phyloP scores from a whole-genome alignment of 2,888 invertebrate genomes.

The Melipona bicolor region DNA sequence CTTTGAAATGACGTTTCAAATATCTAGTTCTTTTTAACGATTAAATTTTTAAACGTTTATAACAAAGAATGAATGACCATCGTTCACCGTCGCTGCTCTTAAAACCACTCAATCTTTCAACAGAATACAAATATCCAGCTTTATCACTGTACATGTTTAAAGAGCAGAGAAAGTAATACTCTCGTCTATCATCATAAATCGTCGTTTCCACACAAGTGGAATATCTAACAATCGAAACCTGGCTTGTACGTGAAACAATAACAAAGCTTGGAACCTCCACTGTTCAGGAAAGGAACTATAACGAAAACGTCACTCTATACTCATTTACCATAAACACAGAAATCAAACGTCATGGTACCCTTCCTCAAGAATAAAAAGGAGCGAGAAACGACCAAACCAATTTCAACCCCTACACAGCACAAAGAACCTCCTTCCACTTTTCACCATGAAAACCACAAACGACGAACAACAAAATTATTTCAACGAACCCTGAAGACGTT shows the following conservation, averaged over 20 bases:
- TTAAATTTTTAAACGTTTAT: too few relatives aligned
- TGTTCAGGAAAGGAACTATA: not conserved
- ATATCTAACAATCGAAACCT: not conserved
- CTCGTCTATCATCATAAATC: too few relatives aligned
- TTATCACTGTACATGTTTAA: not conserved
- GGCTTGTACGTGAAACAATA: not conserved
- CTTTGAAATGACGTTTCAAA: not conserved
- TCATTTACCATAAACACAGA: not conserved
- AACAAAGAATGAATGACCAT: not conserved
- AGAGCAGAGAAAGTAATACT: too few relatives aligned
- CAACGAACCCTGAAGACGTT: not conserved
- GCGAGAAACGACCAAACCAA: not conserved
- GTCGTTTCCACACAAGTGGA: not conserved
- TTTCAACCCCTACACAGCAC: not conserved
- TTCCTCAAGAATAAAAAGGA: not conserved
- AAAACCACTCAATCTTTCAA: not conserved
- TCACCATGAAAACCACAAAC: conserved; percentile 1
- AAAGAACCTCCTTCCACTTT: conserved; percentile 6
- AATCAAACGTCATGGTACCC: too few relatives aligned
- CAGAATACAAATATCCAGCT: not conserved
- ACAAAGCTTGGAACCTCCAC: not conserved
- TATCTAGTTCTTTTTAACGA: not conserved
- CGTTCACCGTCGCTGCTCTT: conserved; percentile 14
- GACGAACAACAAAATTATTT: not conserved
- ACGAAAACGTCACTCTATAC: not conserved